A percentile compares a stretch with the other conserved stretches of the same genome.
Evolutionary conservation across 1,140 invertebrate genomes (phyloP).

Genomic region (Penaeus chinensis): DNA sequence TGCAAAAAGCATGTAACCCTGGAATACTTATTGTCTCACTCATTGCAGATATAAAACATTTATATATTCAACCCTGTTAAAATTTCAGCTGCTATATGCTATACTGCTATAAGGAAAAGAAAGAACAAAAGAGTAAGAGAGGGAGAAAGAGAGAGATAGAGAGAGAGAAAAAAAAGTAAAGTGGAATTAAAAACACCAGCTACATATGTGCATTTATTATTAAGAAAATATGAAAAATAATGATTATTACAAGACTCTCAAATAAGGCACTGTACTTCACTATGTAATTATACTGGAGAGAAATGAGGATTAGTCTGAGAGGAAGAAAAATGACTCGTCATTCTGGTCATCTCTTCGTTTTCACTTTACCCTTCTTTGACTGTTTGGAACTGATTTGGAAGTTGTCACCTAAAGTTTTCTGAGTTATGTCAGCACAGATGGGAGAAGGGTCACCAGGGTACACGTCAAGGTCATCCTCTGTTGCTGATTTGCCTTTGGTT

Average conservation of each 20-base stretch:
- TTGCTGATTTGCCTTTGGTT: neutral
- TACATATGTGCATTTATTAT: neutral
- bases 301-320: neutral
- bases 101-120: too few species aligned
- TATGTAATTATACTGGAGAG: neutral
- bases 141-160: too few species aligned
- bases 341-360: slow-evolving; percentile 24
- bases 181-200: too few species aligned
- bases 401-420: slow-evolving; percentile 13
- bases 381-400: neutral
- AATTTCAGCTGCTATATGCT: too few species aligned
- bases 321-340: neutral
- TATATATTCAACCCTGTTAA: too few species aligned
- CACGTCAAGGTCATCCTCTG: neutral
- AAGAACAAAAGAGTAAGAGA: too few species aligned
- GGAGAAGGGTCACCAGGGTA: neutral
- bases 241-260: neutral
- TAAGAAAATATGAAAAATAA: neutral
- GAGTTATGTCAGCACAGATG: slow-evolving; percentile 40
- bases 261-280: slow-evolving; percentile 23
- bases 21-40: too few species aligned
- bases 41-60: too few species aligned
- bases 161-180: too few species aligned
- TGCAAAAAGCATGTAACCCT: too few species aligned
- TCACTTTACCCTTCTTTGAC: slow-evolving; percentile 6